These are phyloP conservation scores for Barypeithes pellucidus DNA, from an alignment of 2,888 invertebrate species.

Conservation along the genomic window DNA sequence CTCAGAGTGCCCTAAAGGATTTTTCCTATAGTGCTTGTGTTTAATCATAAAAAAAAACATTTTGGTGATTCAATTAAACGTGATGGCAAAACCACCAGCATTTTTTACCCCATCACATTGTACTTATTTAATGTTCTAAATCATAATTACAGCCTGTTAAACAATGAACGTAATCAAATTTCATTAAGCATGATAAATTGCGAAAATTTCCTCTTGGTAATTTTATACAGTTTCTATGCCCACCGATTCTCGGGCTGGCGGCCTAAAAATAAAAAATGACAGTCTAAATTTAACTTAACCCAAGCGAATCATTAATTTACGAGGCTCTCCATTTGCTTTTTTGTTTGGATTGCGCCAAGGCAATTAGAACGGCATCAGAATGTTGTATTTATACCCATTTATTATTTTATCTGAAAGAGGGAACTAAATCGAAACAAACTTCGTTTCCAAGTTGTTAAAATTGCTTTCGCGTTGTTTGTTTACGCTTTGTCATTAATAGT, in stretches of 20 bases:
- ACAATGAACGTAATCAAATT: conserved; percentile 21
- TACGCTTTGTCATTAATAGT: conserved; percentile 24
- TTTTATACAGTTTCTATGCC: conserved; percentile 18
- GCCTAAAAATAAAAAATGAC: conserved; percentile 28
- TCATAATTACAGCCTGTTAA: conserved; percentile 3
- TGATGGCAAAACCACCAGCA: no score
- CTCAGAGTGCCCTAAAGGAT: no score
- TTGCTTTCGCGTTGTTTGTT: conserved; percentile 22
- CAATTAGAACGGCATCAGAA: conserved; percentile 30
- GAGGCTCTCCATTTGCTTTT: conserved; percentile 24
- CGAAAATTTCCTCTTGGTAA: conserved; percentile 15
- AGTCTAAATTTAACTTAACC: conserved; percentile 27
- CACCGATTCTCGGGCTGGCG: conserved; percentile 7
- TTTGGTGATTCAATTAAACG: no score
- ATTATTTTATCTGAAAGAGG: conserved; percentile 27
- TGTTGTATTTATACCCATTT: conserved; percentile 29
- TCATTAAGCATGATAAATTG: conserved; percentile 21
- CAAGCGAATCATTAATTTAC: conserved; percentile 29
- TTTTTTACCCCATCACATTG: background rate
- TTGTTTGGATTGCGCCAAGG: conserved; percentile 26
- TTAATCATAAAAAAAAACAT: no score
- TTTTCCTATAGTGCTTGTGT: no score
- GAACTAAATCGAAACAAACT: conserved; percentile 26
- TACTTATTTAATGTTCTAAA: background rate
- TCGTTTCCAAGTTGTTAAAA: conserved; percentile 21